Evolutionary conservation across 1,140 invertebrate species (phyloP).

Genomic region (Caerostris darwini): DNA sequence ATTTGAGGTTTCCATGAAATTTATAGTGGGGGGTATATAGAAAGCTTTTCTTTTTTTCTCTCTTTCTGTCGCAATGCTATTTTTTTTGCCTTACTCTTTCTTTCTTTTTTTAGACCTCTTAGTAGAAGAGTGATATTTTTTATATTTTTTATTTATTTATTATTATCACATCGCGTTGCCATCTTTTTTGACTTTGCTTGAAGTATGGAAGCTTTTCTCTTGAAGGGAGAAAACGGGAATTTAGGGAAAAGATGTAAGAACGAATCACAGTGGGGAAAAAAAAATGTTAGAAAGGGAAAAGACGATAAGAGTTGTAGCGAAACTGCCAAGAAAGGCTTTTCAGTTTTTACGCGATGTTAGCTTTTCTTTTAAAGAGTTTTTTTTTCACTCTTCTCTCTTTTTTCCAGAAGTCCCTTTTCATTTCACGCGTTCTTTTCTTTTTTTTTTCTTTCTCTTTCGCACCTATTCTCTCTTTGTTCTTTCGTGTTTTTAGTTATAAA

Average conservation of each 20-base stretch:
- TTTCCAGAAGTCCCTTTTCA: neutral
- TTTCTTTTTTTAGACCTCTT: neutral
- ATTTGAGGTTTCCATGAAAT: neutral
- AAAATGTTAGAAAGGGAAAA: neutral
- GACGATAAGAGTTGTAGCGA: constrained; percentile 45
- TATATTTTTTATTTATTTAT: neutral
- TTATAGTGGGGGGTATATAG: neutral
- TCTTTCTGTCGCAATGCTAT: too few relatives aligned
- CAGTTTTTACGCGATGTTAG: neutral
- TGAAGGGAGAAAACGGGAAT: constrained; percentile 5
- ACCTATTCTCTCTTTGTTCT: neutral
- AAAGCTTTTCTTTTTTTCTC: neutral
- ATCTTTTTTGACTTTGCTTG: constrained; percentile 8
- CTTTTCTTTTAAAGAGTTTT: neutral
- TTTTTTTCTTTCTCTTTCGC: neutral
- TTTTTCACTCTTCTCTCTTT: neutral
- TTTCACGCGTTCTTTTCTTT: neutral
- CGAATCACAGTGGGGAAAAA: neutral
- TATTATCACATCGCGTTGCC: neutral
- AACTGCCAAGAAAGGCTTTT: constrained; percentile 24
- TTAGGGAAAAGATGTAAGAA: neutral
- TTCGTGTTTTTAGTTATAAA: constrained; percentile 3
- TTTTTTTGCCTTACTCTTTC: neutral
- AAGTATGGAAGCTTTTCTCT: neutral
- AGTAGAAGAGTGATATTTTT: neutral